Evolutionary conservation across 2,113 vertebrate genomes (phyloP), one percentile per base, ranked within the genome.

Genomic region (Jaculus jaculus): DNA sequence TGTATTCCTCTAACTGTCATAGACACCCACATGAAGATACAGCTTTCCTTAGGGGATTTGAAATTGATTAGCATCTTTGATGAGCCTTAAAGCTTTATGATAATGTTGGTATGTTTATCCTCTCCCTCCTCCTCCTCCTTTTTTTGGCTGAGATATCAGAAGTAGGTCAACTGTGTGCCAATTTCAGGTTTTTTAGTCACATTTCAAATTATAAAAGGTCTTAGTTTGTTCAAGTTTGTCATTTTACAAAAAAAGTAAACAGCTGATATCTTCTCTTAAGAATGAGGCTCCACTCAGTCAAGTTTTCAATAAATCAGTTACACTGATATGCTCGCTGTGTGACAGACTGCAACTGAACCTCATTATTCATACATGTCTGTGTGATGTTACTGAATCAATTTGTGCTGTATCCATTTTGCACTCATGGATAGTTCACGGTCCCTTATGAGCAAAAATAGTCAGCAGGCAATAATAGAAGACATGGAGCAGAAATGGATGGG

Each of bases 301-400:
- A 86, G 92, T 98, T 97, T 96, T 96, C 37, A 91, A 96, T 98
- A 98, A 96, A 97, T 96, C 95, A 54, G 89, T 98, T 97, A 94
- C 0, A 12, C 79, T 89, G 85, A 89, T 97, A 89, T 0, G 60
- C 93, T 95, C 97, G 96, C 95, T 97, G 37, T 98, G 95, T 98
- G 97, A 96, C 96, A 97, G 96, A 95, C 97, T 96, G 95, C 97
- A 97, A 71, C 93, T 51, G 84, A 98, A 95, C 90, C 95, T 98
- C 92, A 96, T 98, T 98, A 97, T 97, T 98, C 97, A 97, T 97
- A 96, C 91, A 74, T 93, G 74, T 95, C 96, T 96, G 0, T 96
- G 87, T 97, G 94, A 96, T 97, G 95, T 97, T 97, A 94, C 95
- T 87, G 97, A 98, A 97, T 98, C 97, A 97, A 95, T 98, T 98